Conservation (phyloP, 2,888 invertebrate genomes). For the Deilephila porcellus region DNA sequence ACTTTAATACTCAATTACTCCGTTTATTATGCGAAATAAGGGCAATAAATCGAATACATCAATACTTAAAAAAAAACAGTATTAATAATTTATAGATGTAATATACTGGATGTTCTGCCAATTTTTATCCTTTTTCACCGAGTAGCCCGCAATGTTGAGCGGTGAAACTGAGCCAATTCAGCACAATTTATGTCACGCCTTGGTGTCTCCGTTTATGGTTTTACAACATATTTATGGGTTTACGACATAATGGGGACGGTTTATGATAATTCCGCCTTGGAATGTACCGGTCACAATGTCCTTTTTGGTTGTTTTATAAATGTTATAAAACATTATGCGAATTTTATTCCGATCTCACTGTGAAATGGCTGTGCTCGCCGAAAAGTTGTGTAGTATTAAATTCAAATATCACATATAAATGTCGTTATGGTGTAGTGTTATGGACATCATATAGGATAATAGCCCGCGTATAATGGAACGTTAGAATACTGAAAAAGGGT, state of each 20-base stretch:
- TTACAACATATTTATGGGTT: conserved; percentile 83
- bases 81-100: not conserved
- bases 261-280: conserved; percentile 65
- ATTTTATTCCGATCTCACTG: conserved; percentile 33
- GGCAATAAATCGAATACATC: no score
- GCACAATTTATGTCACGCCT: conserved; percentile 72
- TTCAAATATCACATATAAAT: not conserved
- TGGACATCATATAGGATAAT: conserved; percentile 1
- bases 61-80: no score
- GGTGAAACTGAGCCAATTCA: conserved; percentile 73
- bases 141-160: conserved; percentile 15
- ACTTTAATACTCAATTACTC: no score
- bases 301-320: conserved; percentile 37
- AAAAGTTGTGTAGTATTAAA: conserved; percentile 11
- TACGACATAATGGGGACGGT: conserved; percentile 70
- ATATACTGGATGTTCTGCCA: not conserved
- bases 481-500: conserved; percentile 16
- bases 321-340: conserved; percentile 33
- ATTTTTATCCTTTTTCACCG: conserved; percentile 13
- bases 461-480: not conserved
- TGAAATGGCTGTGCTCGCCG: conserved; percentile 14
- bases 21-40: not conserved
- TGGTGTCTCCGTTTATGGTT: conserved; percentile 78
- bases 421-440: conserved; percentile 8
- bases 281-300: conserved; percentile 50